Evolutionary conservation across 2,113 vertebrate species (phyloP), one percentile per base, ranked within the genome.

Genomic region (Chascanopsetta lugubris): DNA sequence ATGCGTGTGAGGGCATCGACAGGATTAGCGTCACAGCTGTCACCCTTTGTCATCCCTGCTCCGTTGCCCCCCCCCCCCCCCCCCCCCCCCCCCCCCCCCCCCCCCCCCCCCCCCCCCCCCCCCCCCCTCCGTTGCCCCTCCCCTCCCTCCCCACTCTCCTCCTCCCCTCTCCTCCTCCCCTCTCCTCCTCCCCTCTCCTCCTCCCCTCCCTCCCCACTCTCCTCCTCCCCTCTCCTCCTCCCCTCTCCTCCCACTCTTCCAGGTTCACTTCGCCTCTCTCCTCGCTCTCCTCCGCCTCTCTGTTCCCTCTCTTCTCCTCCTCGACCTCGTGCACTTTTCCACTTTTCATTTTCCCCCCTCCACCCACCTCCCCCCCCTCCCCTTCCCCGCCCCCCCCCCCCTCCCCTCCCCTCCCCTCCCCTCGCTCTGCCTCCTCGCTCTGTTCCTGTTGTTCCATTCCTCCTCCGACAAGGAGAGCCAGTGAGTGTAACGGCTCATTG

Each of bases 1-100:
- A 51, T 59, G 51, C 59, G 13, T 63, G 36, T 17, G 12, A 79
- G 71, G 82, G 79, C 21, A 80, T 75, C 61, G 75, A 64, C 56
- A 61, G 86, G 89, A 90, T 92, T 91, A 89, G 61, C 29, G 53
- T 87, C 83, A 81, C 84, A 85, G 75, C 82, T 90, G 90, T 90
- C 89, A 79, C 59, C 82, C 80, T 84, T 79, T 86, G 84, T 83
- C 85, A 82, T 51, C 53, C 56, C 18, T 78, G 63, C 57, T 74
- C 59, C 56, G 69, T 61, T 21, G 61, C 36, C 38, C 70, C 47
- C 60, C 38, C 22, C 30, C 70, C 70, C 69, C 24, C 62, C 66
- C 38, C 38, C 48, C 61, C 48, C 15, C 42, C 26, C 61, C 59
- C 43, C 61, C 43, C 64, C 30, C 43, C 36, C 50, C 45, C 48